Conservation (phyloP, 2,888 invertebrate genomes). For the Eurytoma californica region DNA sequence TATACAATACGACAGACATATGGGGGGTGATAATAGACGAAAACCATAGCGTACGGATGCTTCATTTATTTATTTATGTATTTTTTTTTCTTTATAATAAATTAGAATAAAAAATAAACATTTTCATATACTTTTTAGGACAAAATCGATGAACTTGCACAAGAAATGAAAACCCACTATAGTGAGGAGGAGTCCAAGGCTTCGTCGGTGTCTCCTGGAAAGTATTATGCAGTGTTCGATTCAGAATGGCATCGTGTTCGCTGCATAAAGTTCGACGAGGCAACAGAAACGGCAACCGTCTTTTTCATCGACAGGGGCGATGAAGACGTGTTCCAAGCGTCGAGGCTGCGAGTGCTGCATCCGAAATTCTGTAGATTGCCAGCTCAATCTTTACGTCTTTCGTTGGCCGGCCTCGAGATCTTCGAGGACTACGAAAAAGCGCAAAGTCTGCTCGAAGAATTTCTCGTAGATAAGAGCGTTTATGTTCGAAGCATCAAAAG, state of each 20-base stretch:
- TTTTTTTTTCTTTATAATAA: too few relatives aligned
- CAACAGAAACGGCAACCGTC: conserved; percentile 61
- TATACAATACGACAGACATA: conserved; percentile 80
- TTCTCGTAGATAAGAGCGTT: conserved; percentile 68
- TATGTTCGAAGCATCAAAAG: conserved; percentile 10
- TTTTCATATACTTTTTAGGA: conserved; percentile 66
- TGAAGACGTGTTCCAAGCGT: conserved; percentile 78
- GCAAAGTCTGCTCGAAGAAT: conserved; percentile 69
- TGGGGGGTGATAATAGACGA: conserved; percentile 82
- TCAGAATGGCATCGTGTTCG: conserved; percentile 74
- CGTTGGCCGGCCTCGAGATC: conserved; percentile 84
- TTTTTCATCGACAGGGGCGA: conserved; percentile 88
- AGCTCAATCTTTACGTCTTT: conserved; percentile 84
- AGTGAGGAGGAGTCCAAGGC: conserved; percentile 56
- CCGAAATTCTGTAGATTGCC: conserved; percentile 81
- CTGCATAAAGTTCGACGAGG: conserved; percentile 66
- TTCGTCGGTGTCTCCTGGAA: conserved; percentile 66
- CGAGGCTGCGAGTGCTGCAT: conserved; percentile 79
- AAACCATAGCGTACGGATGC: conserved; percentile 78
- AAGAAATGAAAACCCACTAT: conserved; percentile 74
- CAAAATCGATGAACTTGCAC: conserved; percentile 69
- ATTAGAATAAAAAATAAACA: neutral
- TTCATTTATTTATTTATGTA: neutral
- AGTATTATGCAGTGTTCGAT: conserved; percentile 75
- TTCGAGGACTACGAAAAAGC: conserved; percentile 75